Conservation (phyloP, 1,140 invertebrate genomes). For the Pseudomyrmex sp. region DNA sequence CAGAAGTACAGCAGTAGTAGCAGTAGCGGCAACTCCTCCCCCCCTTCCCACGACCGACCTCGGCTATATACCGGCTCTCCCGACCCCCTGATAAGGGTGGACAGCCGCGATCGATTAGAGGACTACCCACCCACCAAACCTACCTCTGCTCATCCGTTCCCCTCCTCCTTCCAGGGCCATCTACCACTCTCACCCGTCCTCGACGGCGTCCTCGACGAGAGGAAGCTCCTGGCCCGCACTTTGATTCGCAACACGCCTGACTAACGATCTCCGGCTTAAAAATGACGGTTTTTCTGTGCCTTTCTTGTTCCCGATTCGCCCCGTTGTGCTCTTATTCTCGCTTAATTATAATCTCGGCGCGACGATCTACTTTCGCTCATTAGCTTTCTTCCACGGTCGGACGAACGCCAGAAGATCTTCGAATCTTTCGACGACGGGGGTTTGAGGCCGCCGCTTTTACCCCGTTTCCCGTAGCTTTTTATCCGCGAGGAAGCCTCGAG, state of each 20-base stretch:
- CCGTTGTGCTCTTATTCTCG: slow-evolving; percentile 52
- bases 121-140: slow-evolving; percentile 79
- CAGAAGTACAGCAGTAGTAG: slow-evolving; percentile 66
- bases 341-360: slow-evolving; percentile 62
- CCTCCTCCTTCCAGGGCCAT: slow-evolving; percentile 71
- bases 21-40: slow-evolving; percentile 41
- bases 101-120: slow-evolving; percentile 86
- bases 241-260: slow-evolving; percentile 74
- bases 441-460: slow-evolving; percentile 46
- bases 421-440: slow-evolving; percentile 43
- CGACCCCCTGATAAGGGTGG: slow-evolving; percentile 85
- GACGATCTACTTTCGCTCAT: slow-evolving; percentile 57
- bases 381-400: slow-evolving; percentile 58
- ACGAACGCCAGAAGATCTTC: slow-evolving; percentile 49
- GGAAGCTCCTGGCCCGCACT: slow-evolving; percentile 77
- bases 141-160: slow-evolving; percentile 74
- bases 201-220: slow-evolving; percentile 58
- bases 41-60: slow-evolving; percentile 69
- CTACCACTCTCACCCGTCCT: slow-evolving; percentile 76
- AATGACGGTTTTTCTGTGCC: slow-evolving; percentile 62
- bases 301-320: slow-evolving; percentile 52
- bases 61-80: slow-evolving; percentile 76
- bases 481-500: slow-evolving; percentile 33
- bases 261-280: slow-evolving; percentile 75
- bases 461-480: slow-evolving; percentile 50